These are phyloP conservation scores for Paramisgurnus dabryanus DNA, from an alignment of 2,113 vertebrate species.

Conservation along the genomic window DNA sequence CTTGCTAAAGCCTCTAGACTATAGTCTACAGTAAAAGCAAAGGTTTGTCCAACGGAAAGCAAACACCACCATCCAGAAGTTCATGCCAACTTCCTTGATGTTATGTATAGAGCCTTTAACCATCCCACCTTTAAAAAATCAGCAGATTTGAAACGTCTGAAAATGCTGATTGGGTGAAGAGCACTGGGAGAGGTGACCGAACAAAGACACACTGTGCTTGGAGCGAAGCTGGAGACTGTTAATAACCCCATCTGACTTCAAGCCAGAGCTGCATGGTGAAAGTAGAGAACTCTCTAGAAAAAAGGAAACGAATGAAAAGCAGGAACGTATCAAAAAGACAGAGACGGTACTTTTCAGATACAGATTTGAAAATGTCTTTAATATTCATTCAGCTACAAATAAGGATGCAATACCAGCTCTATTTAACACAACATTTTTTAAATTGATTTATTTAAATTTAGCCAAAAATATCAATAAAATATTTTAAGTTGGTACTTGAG, in stretches of 20 bases:
- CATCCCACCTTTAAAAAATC: background rate
- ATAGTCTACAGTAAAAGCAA: background rate
- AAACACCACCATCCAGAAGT: background rate
- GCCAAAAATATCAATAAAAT: too few species aligned
- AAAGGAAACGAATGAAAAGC: background rate
- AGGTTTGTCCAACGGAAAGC: background rate
- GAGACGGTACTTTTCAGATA: background rate
- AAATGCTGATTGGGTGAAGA: conserved; percentile 40
- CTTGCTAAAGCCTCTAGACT: background rate
- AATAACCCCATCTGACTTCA: conserved; percentile 31
- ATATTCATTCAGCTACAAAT: too few species aligned
- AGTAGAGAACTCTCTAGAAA: background rate
- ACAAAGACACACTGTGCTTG: conserved; percentile 54
- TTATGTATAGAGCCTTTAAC: background rate
- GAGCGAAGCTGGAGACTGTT: conserved; percentile 42
- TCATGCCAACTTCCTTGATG: background rate
- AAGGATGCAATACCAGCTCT: too few species aligned
- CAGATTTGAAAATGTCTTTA: background rate
- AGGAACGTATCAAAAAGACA: background rate
- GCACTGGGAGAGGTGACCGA: conserved; percentile 31
- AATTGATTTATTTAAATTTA: too few species aligned
- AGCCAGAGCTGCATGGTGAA: conserved; percentile 35
- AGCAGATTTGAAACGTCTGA: conserved; percentile 22
- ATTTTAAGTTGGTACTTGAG: too few species aligned
- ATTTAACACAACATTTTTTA: too few species aligned